Base-by-base conservation (phyloP, 2,888 invertebrate genomes). In the Ornithoptera alexandrae region DNA sequence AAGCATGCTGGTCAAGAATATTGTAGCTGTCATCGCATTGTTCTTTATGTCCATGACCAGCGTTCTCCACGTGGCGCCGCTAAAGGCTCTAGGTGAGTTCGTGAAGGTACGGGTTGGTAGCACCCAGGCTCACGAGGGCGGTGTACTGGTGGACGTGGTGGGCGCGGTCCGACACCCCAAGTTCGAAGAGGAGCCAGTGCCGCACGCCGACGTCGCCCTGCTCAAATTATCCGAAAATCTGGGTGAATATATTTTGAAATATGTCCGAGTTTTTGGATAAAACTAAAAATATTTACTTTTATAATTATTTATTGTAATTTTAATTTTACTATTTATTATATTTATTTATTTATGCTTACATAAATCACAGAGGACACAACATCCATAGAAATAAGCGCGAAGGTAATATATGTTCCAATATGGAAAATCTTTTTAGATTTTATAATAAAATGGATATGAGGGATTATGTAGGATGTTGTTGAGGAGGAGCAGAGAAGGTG, bases 131-230 rank as follows among this genome's bases (percentile, higher is more conserved):
- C 89, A 90, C 72, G 89, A 90, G 58, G 92, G 90, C 0, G 92
- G 92, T 0, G 73, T 70, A 0, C 76, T 92, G 7, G 74, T 90
- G 7, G 86, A 86, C 42, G 92, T 92, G 30, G 79, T 75, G 0
- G 91, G 92, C 0, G 92, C 90, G 0, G 85, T 92, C 1, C 74
- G 91, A 7, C 92, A 92, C 70, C 92, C 92, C 66, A 92, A 91
- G 79, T 92, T 90, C 71, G 92, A 92, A 64, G 92, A 92, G 74
- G 92, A 92, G 60, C 92, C 92, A 0, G 91, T 90, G 0, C 92
- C 92, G 0, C 92, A 92, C 39, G 91, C 91, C 20, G 92, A 92
- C 66, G 83, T 92, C 0, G 92, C 92, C 0, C 71, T 92, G 58
- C 74, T 92, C 20, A 92, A 92, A 65, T 81, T 92, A 0, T 69